These are phyloP conservation scores for Cryptus viduatorius DNA, from an alignment of 2,888 invertebrate species.

Conservation along the genomic window DNA sequence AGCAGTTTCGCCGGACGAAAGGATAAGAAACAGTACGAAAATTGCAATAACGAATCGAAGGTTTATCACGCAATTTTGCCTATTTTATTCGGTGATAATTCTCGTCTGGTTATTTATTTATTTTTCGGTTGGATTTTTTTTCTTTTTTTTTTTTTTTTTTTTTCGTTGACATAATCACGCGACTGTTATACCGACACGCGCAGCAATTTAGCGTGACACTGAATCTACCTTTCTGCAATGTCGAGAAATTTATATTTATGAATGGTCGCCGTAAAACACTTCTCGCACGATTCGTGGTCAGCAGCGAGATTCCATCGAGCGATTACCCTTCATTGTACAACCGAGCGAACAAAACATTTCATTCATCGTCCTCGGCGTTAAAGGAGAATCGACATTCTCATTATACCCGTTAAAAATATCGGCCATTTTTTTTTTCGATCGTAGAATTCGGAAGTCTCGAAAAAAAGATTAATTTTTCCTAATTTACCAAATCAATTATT, in stretches of 20 bases:
- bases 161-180: constrained; percentile 27
- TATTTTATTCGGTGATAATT: constrained; percentile 72
- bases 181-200: constrained; percentile 7
- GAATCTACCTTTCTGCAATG: constrained; percentile 22
- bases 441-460: neutral
- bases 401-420: neutral
- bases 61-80: constrained; percentile 76
- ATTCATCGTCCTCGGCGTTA: constrained; percentile 45
- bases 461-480: neutral
- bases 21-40: constrained; percentile 73
- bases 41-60: constrained; percentile 70
- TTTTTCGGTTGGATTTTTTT: neutral
- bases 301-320: constrained; percentile 50
- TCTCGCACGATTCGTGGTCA: constrained; percentile 51
- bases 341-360: constrained; percentile 37
- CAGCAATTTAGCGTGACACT: constrained; percentile 10
- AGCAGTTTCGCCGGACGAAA: constrained; percentile 11
- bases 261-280: constrained; percentile 53
- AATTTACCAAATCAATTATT: no score
- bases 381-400: constrained; percentile 17
- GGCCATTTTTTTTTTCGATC: neutral
- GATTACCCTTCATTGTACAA: constrained; percentile 30
- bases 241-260: constrained; percentile 60
- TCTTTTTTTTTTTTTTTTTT: neutral
- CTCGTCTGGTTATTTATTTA: neutral